Conservation (phyloP, 2,797 vertebrate genomes). For the Danionella dracula region DNA sequence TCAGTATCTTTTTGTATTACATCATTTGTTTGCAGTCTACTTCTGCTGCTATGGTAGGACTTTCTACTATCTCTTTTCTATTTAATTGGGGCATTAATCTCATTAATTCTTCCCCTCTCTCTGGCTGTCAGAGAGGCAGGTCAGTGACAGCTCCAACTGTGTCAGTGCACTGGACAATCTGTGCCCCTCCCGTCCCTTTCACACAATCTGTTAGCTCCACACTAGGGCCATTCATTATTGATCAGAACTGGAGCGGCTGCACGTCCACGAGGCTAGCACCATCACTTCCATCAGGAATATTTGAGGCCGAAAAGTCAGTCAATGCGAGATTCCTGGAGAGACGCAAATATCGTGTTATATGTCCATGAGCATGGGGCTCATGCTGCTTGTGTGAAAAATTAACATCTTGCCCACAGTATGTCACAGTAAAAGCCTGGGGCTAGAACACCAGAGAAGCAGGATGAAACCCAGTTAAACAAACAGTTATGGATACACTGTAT, state of each 20-base stretch:
- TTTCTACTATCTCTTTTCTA: slow-evolving; percentile 1
- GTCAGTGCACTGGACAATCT: slow-evolving; percentile 34
- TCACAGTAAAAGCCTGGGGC: slow-evolving; percentile 25
- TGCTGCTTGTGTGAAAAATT: slow-evolving; percentile 23
- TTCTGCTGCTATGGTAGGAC: slow-evolving; percentile 36
- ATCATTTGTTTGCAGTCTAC: slow-evolving; percentile 4
- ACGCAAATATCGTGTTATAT: slow-evolving; percentile 11
- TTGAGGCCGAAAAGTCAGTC: slow-evolving; percentile 55
- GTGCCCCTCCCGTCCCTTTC: slow-evolving; percentile 26
- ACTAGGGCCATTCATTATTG: slow-evolving; percentile 71
- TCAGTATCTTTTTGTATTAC: too few species aligned
- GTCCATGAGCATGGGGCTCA: slow-evolving; percentile 11
- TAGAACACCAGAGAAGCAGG: slow-evolving; percentile 4
- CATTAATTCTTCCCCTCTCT: slow-evolving; percentile 23
- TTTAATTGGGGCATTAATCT: slow-evolving; percentile 42
- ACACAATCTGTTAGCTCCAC: slow-evolving; percentile 64
- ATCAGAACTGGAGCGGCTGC: slow-evolving; percentile 46
- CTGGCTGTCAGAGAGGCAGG: slow-evolving; percentile 29
- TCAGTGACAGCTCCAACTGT: slow-evolving; percentile 42
- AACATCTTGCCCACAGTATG: slow-evolving; percentile 30
- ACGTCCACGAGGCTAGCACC: slow-evolving; percentile 37
- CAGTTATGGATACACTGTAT: neutral
- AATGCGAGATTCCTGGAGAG: slow-evolving; percentile 32
- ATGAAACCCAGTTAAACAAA: slow-evolving; percentile 12
- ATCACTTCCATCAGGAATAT: slow-evolving; percentile 68